A percentile compares a stretch with the other conserved stretches of the same genome.
phyloP scores from a whole-genome alignment of 2,113 vertebrate species.

The Chamaea fasciata region DNA sequence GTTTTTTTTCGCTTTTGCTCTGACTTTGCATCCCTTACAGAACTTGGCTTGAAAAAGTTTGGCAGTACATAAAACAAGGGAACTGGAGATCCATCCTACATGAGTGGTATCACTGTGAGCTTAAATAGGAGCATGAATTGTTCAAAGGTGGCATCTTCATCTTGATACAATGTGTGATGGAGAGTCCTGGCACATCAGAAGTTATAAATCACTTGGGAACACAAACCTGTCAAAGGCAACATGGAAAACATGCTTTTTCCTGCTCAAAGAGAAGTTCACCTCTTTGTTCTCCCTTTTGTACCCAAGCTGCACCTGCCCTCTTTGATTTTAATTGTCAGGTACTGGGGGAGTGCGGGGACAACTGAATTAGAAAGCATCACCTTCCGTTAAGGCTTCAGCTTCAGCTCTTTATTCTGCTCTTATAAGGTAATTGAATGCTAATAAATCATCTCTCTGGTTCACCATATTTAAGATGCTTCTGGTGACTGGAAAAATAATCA shows the following conservation, averaged over 20 bases:
- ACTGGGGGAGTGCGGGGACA: accelerated
- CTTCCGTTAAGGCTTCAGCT: constrained; percentile 2
- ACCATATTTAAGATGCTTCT: constrained; percentile 8
- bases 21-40: background rate
- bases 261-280: background rate
- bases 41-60: background rate
- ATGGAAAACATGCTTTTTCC: background rate
- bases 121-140: background rate
- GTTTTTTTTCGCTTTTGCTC: background rate
- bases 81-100: background rate
- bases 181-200: background rate
- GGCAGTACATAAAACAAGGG: background rate
- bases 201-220: background rate
- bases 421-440: background rate
- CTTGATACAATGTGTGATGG: background rate
- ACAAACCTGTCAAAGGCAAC: background rate
- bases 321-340: constrained; percentile 50
- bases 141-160: background rate
- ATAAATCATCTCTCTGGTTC: constrained; percentile 5
- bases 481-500: background rate
- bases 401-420: constrained; percentile 37
- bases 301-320: constrained; percentile 19
- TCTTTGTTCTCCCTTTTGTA: constrained; percentile 28
- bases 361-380: background rate
- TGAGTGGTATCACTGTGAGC: background rate